Percentiles rank a stretch among this genome's conserved stretches.
These are phyloP conservation scores for Onychomys torridus DNA, from an alignment of 2,797 vertebrate genomes.

Conservation along the genomic window DNA sequence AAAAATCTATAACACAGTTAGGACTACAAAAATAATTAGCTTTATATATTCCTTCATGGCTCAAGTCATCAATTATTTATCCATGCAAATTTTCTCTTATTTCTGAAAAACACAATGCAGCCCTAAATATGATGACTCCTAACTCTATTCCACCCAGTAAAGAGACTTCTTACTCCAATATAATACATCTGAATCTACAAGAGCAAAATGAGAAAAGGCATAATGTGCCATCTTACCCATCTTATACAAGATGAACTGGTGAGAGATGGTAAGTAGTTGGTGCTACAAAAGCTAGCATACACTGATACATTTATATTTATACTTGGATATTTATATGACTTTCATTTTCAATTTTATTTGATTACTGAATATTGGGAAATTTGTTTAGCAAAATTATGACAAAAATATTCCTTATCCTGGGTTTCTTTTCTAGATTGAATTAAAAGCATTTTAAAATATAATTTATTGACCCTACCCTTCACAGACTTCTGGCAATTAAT, in stretches of 20 bases:
- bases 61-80: not conserved
- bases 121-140: not conserved
- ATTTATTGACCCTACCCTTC: not conserved
- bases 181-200: not conserved
- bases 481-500: not conserved
- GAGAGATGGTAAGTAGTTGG: not conserved
- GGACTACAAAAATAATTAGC: not conserved
- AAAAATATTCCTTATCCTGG: slow-evolving; percentile 39
- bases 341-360: slow-evolving; percentile 13
- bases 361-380: not conserved
- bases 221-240: not conserved
- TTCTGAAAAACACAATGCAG: not conserved
- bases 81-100: not conserved
- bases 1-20: not conserved
- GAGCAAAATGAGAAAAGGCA: not conserved
- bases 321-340: not conserved
- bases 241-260: not conserved
- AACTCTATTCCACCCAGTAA: not conserved
- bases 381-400: slow-evolving; percentile 12
- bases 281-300: not conserved
- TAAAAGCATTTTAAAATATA: slow-evolving; percentile 25
- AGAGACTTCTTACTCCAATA: not conserved
- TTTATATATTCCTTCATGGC: not conserved
- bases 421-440: slow-evolving; percentile 45
- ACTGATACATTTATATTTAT: not conserved